Percentiles rank a stretch among this genome's conserved stretches.
These are phyloP conservation scores for Ditula angustiorana DNA, from an alignment of 2,888 invertebrate species.

Conservation along the genomic window DNA sequence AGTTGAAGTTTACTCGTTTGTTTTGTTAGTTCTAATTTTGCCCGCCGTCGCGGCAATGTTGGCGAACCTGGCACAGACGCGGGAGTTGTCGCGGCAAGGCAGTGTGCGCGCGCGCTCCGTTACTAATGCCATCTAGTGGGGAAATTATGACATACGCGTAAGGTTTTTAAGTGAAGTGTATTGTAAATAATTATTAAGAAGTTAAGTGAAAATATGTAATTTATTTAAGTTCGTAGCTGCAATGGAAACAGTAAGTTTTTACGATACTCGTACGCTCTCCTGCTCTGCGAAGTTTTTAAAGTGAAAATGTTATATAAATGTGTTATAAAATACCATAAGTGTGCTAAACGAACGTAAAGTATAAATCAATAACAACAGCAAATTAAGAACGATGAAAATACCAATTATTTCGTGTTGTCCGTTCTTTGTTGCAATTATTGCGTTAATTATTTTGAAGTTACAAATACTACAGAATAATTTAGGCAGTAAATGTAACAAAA, in stretches of 20 bases:
- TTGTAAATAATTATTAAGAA: background rate
- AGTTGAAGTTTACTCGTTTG: background rate
- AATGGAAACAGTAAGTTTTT: slow-evolving; percentile 9
- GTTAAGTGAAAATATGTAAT: background rate
- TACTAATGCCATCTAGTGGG: slow-evolving; percentile 29
- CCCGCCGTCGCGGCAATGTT: slow-evolving; percentile 25
- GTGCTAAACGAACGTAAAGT: no score
- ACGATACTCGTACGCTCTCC: background rate
- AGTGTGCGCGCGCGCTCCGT: slow-evolving; percentile 33
- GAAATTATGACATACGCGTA: slow-evolving; percentile 18
- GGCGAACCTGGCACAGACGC: slow-evolving; percentile 15
- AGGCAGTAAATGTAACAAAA: no score
- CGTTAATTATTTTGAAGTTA: no score
- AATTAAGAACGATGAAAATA: no score
- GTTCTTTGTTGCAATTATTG: no score
- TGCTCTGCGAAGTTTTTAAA: background rate
- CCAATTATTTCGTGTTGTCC: no score
- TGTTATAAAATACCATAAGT: no score
- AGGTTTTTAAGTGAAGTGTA: slow-evolving; percentile 16
- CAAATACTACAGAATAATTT: no score
- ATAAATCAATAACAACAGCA: no score
- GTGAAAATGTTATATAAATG: background rate
- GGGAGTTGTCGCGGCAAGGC: slow-evolving; percentile 9
- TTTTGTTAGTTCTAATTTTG: slow-evolving; percentile 15
- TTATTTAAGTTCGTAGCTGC: background rate